Base-by-base conservation (phyloP, 2,797 vertebrate genomes). In the Setipinna tenuifilis region DNA sequence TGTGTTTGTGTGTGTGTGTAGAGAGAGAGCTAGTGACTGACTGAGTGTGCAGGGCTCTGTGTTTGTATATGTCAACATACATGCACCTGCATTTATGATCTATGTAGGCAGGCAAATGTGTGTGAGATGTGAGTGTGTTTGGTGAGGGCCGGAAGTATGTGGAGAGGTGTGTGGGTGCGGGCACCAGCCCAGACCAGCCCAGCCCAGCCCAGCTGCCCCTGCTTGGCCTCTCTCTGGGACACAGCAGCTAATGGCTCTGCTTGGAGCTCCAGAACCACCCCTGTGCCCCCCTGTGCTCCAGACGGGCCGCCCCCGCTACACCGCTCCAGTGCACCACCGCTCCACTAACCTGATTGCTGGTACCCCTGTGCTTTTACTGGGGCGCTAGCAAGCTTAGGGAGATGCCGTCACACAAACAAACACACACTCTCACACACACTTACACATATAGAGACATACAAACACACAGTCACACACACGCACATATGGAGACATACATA, bases 261-360 rank as follows among this genome's bases (percentile, higher is more conserved):
- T 68, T 86, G 59, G 83, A 87, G 23, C 25, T 28, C 25, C 14
- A 5, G 65, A 28, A 28, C 35, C 41, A 17, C 6, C 71, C 19
- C 35, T 68, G 62, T 14, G 50, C 25, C 9, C 62, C 23, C 35
- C 84, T 89, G 87, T 86, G 87, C 50, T 46, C 87, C 87, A 87
- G 87, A 90, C 81, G 71, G 7, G 71, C 71, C 17, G 5, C 35
- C 35, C 44, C 14, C 83, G 87, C 83, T 87, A 48, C 4, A 48
- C 10, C 46, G 46, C 46, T 48, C 46, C 46, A 48, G 46, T n/a
- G n/a, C n/a, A n/a, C 25, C 25, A 75, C 17, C 81, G 88, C 83
- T 88, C 88, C 90, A 92, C 91, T 92, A 90, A 58, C 68, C 85
- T 92, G 89, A 92, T 92, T 92, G 87, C 89, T 44, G 84, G 80